Evolutionary conservation across 2,888 invertebrate genomes (phyloP), one percentile per base, ranked within the genome.

Genomic region (Blomia tropicalis): DNA sequence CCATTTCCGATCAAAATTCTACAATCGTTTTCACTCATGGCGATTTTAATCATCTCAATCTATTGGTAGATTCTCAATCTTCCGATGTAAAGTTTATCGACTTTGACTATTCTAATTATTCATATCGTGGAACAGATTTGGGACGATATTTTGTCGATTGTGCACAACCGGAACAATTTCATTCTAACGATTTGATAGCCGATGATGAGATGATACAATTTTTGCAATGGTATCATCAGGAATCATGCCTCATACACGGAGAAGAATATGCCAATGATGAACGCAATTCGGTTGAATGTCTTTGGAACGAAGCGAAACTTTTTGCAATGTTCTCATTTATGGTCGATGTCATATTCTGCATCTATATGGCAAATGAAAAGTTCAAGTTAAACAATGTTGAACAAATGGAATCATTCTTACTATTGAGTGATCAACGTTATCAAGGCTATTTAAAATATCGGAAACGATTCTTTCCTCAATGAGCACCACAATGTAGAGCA

Each of bases 221-320:
- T 31, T 7, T 63, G 1, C 17, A 36, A 14, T 53, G 53, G 22
- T 61, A 61, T 43, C 43, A n/a, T 5, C 14, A 31, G 5, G 51
- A 61, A 43, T 54, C 23, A 30, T 4, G n/a, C 14, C 2, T n/a
- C 23, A 53, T 61, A 27, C 14, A 29, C 41, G 61, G 61, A 1
- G 7, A 31, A 36, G n/a, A 41, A 11, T 61, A 54, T 56, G 17
- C n/a, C 2, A 32, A 61, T 4, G 31, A 61, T 53, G 19, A n/a
- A 4, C n/a, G 36, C 1, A 61, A 61, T 56, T 61, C 61, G 17
- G 5, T 32, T 1, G 25, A 61, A 14, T 25, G 22, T 22, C 27
- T 61, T 11, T 14, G 53, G 75, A 92, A 93, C 72, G 92, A 92
- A 74, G 92, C 90, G 75, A 91, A 93, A 73, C 86, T 85, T 75